Conservation (phyloP, 2,113 vertebrate genomes). For the human region DNA sequence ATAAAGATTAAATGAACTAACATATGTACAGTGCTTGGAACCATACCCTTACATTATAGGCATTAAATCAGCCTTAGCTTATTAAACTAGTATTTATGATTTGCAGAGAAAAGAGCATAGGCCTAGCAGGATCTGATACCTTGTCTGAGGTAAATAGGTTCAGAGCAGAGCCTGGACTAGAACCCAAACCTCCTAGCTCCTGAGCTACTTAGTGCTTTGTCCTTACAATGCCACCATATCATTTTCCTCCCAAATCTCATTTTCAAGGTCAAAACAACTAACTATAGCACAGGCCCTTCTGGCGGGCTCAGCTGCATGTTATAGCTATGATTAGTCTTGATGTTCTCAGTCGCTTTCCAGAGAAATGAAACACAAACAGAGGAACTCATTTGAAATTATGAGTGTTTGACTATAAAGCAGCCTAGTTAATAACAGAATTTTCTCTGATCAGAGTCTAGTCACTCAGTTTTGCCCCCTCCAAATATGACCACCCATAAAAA, state of each 20-base stretch:
- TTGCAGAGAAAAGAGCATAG: not conserved
- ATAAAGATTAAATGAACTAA: not conserved
- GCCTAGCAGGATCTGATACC: no score
- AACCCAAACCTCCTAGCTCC: not conserved
- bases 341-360: not conserved
- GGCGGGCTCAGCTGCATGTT: not conserved
- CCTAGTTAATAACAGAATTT: not conserved
- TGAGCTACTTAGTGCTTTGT: not conserved
- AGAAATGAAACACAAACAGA: not conserved
- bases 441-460: not conserved
- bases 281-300: not conserved
- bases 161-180: not conserved
- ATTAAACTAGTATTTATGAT: not conserved
- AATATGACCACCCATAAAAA: not conserved
- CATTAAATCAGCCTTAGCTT: not conserved
- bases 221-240: no score
- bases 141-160: not conserved
- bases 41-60: not conserved
- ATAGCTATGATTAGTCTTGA: not conserved
- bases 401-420: not conserved
- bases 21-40: not conserved
- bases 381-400: not conserved
- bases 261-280: not conserved
- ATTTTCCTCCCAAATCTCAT: not conserved
- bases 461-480: not conserved